A percentile compares a stretch with the other conserved stretches of the same genome.
Evolutionary conservation across 2,888 invertebrate species (phyloP).

Genomic region (Morinoia aosen): DNA sequence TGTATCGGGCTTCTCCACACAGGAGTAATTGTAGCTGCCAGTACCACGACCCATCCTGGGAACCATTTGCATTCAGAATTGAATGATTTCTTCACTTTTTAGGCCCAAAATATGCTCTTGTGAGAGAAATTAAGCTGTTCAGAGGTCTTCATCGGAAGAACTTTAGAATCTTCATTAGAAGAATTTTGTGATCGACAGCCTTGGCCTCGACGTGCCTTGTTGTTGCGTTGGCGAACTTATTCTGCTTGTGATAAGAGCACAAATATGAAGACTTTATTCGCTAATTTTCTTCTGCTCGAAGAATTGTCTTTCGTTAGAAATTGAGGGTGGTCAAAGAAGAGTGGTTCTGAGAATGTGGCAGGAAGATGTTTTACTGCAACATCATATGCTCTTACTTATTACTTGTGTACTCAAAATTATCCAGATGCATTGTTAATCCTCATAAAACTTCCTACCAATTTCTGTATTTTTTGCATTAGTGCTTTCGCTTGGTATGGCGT

Average conservation of each 20-base stretch:
- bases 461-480: not conserved
- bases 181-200: not conserved
- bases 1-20: not conserved
- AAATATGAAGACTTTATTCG: not conserved
- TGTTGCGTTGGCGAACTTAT: not conserved
- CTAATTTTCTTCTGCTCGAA: not conserved
- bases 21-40: constrained; percentile 1
- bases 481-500: not conserved
- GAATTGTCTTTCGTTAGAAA: not conserved
- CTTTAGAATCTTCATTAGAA: not conserved
- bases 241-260: not conserved
- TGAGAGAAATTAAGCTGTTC: not conserved
- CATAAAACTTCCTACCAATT: not conserved
- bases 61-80: not conserved
- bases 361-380: not conserved
- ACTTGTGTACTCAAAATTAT: not conserved
- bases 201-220: not conserved
- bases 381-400: not conserved
- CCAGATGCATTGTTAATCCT: not conserved
- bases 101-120: not conserved
- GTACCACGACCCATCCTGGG: not conserved
- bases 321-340: not conserved
- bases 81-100: not conserved
- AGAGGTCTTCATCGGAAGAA: not conserved
- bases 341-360: not conserved